phyloP scores from a whole-genome alignment of 2,113 vertebrate genomes.

The Tricholaema leucomelas region DNA sequence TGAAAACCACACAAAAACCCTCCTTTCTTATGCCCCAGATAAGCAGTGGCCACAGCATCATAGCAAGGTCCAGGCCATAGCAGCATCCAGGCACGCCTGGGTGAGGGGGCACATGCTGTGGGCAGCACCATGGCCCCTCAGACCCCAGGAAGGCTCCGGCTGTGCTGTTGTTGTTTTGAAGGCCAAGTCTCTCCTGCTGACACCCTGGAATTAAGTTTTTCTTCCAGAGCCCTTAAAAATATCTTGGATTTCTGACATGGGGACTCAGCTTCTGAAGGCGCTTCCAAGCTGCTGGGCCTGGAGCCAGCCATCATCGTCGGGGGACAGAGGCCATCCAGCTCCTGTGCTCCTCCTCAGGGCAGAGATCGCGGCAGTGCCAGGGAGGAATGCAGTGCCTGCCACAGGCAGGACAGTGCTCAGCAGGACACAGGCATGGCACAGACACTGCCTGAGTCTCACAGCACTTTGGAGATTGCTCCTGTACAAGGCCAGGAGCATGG shows the following conservation, averaged over 20 bases:
- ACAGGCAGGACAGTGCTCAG: fast-evolving
- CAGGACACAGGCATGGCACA: fast-evolving
- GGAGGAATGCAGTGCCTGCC: neutral
- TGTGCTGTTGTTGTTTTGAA: neutral
- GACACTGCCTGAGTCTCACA: fast-evolving
- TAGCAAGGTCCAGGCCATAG: neutral
- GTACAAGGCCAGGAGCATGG: fast-evolving
- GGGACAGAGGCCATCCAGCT: neutral
- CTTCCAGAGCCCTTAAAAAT: conserved; percentile 57
- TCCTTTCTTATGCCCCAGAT: fast-evolving
- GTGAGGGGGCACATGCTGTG: fast-evolving
- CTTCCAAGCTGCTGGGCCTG: neutral
- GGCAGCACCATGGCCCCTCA: neutral
- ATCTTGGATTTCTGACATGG: conserved; percentile 13
- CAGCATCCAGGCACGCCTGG: fast-evolving
- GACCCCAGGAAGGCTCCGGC: neutral
- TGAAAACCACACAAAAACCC: neutral
- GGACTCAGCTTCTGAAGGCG: neutral
- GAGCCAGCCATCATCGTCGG: neutral
- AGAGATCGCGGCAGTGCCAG: fast-evolving
- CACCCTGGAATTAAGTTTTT: conserved; percentile 34
- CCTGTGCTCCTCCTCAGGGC: neutral
- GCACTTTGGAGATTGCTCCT: fast-evolving
- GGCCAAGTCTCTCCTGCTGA: conserved; percentile 9
- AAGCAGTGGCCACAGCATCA: fast-evolving